Evolutionary conservation across 2,888 invertebrate species (phyloP).

Genomic region (Phengaris arion): DNA sequence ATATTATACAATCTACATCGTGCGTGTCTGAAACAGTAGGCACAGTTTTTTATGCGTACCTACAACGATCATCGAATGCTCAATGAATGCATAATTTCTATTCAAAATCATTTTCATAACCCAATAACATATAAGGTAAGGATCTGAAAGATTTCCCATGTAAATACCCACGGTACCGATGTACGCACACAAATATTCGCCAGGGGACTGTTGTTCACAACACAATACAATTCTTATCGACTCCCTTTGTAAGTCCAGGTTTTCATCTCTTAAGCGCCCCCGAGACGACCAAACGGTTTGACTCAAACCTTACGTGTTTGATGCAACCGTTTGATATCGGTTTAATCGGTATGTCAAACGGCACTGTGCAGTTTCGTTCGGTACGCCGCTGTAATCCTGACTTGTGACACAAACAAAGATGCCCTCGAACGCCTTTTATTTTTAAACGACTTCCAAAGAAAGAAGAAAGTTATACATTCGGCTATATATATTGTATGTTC

Average conservation of each 20-base stretch:
- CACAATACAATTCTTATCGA: constrained; percentile 17
- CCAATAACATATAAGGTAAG: background rate
- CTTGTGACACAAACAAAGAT: no score
- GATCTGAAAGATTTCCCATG: constrained; percentile 4
- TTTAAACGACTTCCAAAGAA: no score
- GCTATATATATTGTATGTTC: no score
- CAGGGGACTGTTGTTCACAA: constrained; percentile 9
- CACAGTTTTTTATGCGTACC: background rate
- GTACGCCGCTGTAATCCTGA: no score
- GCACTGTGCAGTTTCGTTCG: no score
- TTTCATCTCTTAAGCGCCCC: background rate
- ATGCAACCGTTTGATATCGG: no score
- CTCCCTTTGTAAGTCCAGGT: constrained; percentile 21
- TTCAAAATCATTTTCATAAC: background rate
- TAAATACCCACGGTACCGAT: background rate
- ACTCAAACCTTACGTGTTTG: background rate
- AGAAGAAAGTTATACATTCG: no score
- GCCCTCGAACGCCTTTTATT: no score
- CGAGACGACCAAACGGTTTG: no score
- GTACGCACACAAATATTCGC: constrained; percentile 11
- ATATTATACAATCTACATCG: no score
- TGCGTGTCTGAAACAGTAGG: no score
- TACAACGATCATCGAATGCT: background rate
- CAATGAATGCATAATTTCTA: background rate
- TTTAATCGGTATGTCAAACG: no score